Percentiles rank a stretch among this genome's conserved stretches.
These are phyloP conservation scores for Nomada flava DNA, from an alignment of 2,888 invertebrate species.

Conservation along the genomic window DNA sequence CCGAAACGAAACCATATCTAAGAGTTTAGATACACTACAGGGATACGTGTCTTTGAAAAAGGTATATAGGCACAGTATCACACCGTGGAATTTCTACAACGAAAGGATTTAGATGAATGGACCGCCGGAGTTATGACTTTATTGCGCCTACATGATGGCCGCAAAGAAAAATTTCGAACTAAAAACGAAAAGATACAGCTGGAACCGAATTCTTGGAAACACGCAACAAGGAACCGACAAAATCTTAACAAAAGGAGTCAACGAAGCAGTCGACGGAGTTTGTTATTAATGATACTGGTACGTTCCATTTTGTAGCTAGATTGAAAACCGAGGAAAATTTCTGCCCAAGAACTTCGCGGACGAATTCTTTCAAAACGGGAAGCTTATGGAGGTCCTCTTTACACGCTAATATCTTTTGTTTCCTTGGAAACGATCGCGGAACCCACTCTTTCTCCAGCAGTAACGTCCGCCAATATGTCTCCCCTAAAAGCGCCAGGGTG, in stretches of 20 bases:
- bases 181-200: conserved; percentile 3
- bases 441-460: conserved; percentile 42
- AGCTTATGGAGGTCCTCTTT: conserved; percentile 46
- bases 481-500: conserved; percentile 45
- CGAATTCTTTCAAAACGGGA: conserved; percentile 8
- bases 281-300: no score
- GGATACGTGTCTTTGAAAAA: conserved; percentile 21
- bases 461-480: conserved; percentile 61
- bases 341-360: not conserved
- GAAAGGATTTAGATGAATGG: conserved; percentile 66
- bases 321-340: not conserved
- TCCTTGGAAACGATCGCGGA: conserved; percentile 66
- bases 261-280: not conserved
- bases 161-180: not conserved
- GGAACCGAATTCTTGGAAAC: not conserved
- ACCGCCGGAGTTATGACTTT: conserved; percentile 57
- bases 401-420: conserved; percentile 57
- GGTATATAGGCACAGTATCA: conserved; percentile 46
- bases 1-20: conserved; percentile 31
- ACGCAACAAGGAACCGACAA: not conserved
- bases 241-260: not conserved
- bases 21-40: conserved; percentile 31
- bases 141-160: conserved; percentile 57
- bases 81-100: conserved; percentile 47
- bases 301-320: not conserved